phyloP scores from a whole-genome alignment of 1,140 invertebrate species.

The Eciton burchellii region DNA sequence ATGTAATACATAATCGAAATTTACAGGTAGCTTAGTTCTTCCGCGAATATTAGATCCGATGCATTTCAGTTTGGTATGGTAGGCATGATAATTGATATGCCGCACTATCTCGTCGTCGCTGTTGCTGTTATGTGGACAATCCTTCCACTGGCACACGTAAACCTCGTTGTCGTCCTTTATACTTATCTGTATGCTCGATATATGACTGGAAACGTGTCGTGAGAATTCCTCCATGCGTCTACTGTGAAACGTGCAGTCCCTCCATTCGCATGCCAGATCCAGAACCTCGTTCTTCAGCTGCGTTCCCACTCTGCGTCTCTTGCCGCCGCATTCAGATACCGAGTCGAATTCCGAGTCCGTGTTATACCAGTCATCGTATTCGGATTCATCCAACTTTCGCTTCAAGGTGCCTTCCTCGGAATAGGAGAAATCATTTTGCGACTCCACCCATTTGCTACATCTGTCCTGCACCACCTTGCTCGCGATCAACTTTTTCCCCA shows the following conservation, averaged over 20 bases:
- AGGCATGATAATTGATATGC: slow-evolving; percentile 92
- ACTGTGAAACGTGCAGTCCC: slow-evolving; percentile 74
- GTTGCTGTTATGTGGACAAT: slow-evolving; percentile 87
- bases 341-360: slow-evolving; percentile 84
- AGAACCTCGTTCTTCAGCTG: slow-evolving; percentile 78
- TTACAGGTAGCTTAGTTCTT: slow-evolving; percentile 87
- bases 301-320: slow-evolving; percentile 74
- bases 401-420: slow-evolving; percentile 62
- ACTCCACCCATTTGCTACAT: slow-evolving; percentile 80
- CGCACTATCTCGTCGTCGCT: slow-evolving; percentile 87
- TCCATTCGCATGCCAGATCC: slow-evolving; percentile 82
- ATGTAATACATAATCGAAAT: slow-evolving; percentile 54
- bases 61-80: slow-evolving; percentile 90
- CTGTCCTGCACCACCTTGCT: slow-evolving; percentile 78
- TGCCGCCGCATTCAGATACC: slow-evolving; percentile 82
- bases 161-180: slow-evolving; percentile 76
- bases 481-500: slow-evolving; percentile 69
- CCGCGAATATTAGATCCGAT: slow-evolving; percentile 89
- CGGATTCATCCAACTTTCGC: slow-evolving; percentile 66
- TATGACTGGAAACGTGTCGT: slow-evolving; percentile 81
- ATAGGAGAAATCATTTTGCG: slow-evolving; percentile 66
- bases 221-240: slow-evolving; percentile 77
- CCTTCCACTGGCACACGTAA: slow-evolving; percentile 88
- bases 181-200: slow-evolving; percentile 78
- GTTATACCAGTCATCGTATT: slow-evolving; percentile 79